Base-by-base conservation (phyloP, 2,113 vertebrate genomes). In the Halichoerus grypus region DNA sequence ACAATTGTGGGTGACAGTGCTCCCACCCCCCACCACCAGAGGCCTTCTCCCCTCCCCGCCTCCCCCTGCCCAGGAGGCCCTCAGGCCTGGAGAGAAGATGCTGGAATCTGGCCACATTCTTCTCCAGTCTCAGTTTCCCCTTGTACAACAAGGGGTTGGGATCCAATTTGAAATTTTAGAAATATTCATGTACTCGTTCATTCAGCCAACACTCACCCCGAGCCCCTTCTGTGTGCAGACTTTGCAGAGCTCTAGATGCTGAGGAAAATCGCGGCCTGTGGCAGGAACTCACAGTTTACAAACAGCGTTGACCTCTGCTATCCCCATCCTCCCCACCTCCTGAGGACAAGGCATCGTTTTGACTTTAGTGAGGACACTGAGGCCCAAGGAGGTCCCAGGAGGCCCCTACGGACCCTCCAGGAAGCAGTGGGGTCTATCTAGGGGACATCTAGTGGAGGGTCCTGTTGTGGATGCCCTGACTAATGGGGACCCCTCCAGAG, bases 211-310 rank as follows among this genome's bases (percentile, higher is more conserved):
- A 0, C 24, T 10, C 2, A 7, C n/a, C 63, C 24, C 1, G 4
- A 57, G 19, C 13, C 5, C 19, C 57, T 67, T 19, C 84, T 33
- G 1, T 12, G 46, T 10, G 59, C 18, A 51, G 89, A n/a, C 33
- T 51, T 59, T 19, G n/a, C 0, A 7, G 5, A 1, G 74, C 28
- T 36, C 2, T 28, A 46, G 55, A 11, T 0, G 2, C 22, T 14
- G 55, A 31, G 67, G 22, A n/a, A 18, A 92, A 22, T 0, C 4
- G 0, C 7, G 0, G 31, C 36, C 3, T 0, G 3, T 0, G 2
- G 6, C 18, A 1, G 31, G 0, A 16, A 33, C 51, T 42, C 46
- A 1, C 0, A 0, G 31, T 69, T 76, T 13, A 8, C 39, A 67
- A 57, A 31, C 26, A 16, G 31, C 10, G 0, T 4, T 36, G 80